phyloP scores from a whole-genome alignment of 2,888 invertebrate species.

The Xanthorhoe designata region DNA sequence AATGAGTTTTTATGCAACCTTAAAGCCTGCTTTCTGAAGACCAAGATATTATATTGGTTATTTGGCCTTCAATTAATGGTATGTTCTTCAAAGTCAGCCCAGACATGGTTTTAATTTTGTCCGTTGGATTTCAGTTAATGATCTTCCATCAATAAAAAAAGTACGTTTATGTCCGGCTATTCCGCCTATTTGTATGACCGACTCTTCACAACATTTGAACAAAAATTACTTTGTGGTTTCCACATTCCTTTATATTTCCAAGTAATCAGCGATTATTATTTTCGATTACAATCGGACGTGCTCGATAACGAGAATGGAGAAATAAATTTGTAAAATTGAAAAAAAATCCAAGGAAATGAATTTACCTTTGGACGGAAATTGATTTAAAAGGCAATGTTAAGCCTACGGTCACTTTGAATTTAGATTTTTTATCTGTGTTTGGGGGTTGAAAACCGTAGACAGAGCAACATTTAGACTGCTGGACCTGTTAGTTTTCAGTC shows the following conservation, averaged over 20 bases:
- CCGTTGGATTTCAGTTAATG: too few relatives aligned
- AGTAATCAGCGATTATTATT: conserved; percentile 33
- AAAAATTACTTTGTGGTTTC: conserved; percentile 29
- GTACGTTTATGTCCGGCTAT: background rate
- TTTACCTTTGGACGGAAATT: conserved; percentile 28
- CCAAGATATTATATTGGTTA: too few relatives aligned
- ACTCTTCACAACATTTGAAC: background rate
- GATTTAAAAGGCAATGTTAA: conserved; percentile 18
- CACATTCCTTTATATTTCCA: conserved; percentile 24
- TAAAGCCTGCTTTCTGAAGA: too few relatives aligned
- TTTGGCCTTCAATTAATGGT: too few relatives aligned
- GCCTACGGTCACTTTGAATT: conserved; percentile 10
- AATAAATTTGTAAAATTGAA: conserved; percentile 14
- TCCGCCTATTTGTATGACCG: conserved; percentile 3
- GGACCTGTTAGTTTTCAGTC: too few relatives aligned
- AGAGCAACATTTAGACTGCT: too few relatives aligned
- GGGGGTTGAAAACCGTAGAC: background rate
- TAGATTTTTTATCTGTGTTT: conserved; percentile 2
- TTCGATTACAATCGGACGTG: conserved; percentile 31
- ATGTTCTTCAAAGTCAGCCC: too few relatives aligned
- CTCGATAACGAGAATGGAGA: conserved; percentile 20
- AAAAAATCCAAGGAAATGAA: conserved; percentile 12
- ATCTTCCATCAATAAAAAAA: too few relatives aligned
- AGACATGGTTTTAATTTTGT: too few relatives aligned
- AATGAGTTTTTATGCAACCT: too few relatives aligned